Base-by-base conservation (phyloP, 2,888 invertebrate genomes). In the Pachymerium ferrugineum region DNA sequence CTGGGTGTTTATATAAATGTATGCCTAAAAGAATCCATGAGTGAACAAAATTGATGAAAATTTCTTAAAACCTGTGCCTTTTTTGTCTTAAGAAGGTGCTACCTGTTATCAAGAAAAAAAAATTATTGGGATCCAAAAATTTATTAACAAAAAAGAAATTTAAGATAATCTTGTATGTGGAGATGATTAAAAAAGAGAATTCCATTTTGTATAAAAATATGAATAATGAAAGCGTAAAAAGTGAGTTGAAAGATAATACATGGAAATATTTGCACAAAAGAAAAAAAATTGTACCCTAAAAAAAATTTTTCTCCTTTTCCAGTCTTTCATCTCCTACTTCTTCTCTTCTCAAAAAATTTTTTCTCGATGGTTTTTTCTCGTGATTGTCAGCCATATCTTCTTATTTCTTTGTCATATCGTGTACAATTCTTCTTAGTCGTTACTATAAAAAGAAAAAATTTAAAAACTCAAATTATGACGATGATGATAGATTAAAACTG, bases 251-350 rank as follows among this genome's bases (percentile, higher is more conserved):
- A 62, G 62, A 62, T 62, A 28, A 62, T 28, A 62, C 62, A 62
- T 25, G 62, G 62, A 62, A 62, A 62, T 62, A 62, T 62, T 62
- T 62, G 62, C 62, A 62, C 62, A 62, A 62, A 62, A 62, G n/a
- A 62, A 12, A 62, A 62, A 62, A 62, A 62, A 62, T 62, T 62
- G 62, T 62, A 62, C 62, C 62, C 62, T 22, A 19, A 54, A 54
- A 62, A 62, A 25, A 25, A 14, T 28, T 62, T 62, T 62, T 28
- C 28, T 28, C 62, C 28, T 62, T 62, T 62, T 62, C 62, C 62
- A 62, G 62, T 62, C 62, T 62, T 62, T 62, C 62, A 62, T 62
- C 62, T 62, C 62, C 62, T 62, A 62, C 62, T 62, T 62, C 62
- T 62, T 62, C 62, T 62, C 62, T 62, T 62, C 25, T 62, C 25